Evolutionary conservation across 2,888 invertebrate species (phyloP).

Genomic region (Lasiommata megera): DNA sequence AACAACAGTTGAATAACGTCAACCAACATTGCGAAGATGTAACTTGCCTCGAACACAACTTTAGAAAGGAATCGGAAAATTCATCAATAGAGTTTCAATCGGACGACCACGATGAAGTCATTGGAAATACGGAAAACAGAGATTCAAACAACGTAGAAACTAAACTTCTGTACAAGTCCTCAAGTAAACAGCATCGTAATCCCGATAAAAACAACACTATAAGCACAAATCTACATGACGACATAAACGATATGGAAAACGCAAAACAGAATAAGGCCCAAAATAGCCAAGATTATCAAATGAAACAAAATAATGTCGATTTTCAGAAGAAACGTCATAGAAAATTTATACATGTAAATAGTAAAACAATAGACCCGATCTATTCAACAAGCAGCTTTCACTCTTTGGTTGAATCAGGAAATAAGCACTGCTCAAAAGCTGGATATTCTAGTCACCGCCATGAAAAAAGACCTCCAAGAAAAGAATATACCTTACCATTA

Average conservation of each 20-base stretch:
- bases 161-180: slow-evolving; percentile 50
- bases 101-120: slow-evolving; percentile 26
- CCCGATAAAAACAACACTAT: slow-evolving; percentile 41
- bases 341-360: slow-evolving; percentile 17
- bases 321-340: neutral
- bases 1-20: slow-evolving; percentile 55
- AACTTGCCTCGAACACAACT: slow-evolving; percentile 40
- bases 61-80: slow-evolving; percentile 37
- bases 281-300: slow-evolving; percentile 12
- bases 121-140: slow-evolving; percentile 30
- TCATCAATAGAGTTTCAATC: slow-evolving; percentile 29
- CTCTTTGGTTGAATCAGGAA: slow-evolving; percentile 43
- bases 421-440: slow-evolving; percentile 24
- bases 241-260: slow-evolving; percentile 26
- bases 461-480: slow-evolving; percentile 36
- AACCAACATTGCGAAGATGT: slow-evolving; percentile 53
- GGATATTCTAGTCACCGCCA: slow-evolving; percentile 31
- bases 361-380: slow-evolving; percentile 34
- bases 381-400: slow-evolving; percentile 50
- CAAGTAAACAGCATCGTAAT: slow-evolving; percentile 42
- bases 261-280: slow-evolving; percentile 1
- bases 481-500: slow-evolving; percentile 30
- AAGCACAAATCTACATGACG: slow-evolving; percentile 31
- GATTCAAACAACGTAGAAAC: slow-evolving; percentile 42
- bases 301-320: slow-evolving; percentile 3